These are phyloP conservation scores for Drosophila tani DNA, from an alignment of 1,140 invertebrate genomes.

Conservation along the genomic window DNA sequence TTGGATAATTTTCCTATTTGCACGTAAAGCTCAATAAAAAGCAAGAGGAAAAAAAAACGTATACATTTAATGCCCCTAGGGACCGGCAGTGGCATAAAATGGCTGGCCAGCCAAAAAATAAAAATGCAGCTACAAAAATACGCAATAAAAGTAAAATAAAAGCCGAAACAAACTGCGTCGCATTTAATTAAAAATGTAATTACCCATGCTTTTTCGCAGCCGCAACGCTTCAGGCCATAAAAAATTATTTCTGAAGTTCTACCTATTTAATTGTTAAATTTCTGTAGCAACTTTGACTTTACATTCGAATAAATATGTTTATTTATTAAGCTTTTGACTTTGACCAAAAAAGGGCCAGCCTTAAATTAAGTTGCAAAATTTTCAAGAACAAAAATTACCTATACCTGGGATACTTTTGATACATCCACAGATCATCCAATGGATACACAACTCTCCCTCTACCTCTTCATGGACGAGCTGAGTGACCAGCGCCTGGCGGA, in stretches of 20 bases:
- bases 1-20: conserved; percentile 54
- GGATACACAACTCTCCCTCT: background rate
- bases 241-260: conserved; percentile 15
- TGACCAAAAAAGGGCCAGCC: background rate
- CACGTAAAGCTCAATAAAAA: conserved; percentile 47
- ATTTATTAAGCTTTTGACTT: background rate
- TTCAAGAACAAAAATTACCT: background rate
- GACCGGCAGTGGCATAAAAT: conserved; percentile 24
- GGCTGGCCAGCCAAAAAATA: conserved; percentile 27
- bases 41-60: background rate
- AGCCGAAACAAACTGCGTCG: conserved; percentile 35
- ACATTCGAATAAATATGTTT: background rate
- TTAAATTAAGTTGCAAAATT: background rate
- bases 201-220: conserved; percentile 34
- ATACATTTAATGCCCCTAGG: conserved; percentile 31
- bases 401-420: background rate
- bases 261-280: conserved; percentile 36
- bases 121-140: conserved; percentile 36
- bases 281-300: background rate
- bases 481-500: conserved; percentile 8
- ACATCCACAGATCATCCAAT: background rate
- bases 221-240: conserved; percentile 23
- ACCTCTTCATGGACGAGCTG: conserved; percentile 14
- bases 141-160: conserved; percentile 44
- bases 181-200: conserved; percentile 57